Conservation (phyloP, 2,888 invertebrate species). For the Lutraria lutraria region DNA sequence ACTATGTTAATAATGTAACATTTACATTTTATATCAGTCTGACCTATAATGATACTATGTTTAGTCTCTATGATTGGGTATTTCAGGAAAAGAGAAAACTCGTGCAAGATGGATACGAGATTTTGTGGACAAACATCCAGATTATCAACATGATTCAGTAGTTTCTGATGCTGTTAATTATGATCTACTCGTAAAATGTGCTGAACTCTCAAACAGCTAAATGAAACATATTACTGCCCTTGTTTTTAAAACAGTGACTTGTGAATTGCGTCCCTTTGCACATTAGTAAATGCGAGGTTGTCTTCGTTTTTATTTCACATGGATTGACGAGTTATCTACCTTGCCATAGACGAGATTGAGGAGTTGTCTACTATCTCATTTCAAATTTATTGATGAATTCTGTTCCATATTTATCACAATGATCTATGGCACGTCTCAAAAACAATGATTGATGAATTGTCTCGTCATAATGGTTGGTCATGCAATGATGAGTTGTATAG, state of each 20-base stretch:
- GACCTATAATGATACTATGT: not conserved
- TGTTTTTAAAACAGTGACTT: too few relatives aligned
- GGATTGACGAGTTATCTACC: too few relatives aligned
- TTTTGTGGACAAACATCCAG: slow-evolving; percentile 94
- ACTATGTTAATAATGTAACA: not conserved
- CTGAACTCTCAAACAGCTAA: slow-evolving; percentile 61
- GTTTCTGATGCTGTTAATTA: slow-evolving; percentile 90
- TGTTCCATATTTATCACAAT: too few relatives aligned
- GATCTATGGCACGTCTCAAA: too few relatives aligned
- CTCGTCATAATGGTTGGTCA: too few relatives aligned
- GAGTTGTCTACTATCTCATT: not conserved
- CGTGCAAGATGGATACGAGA: slow-evolving; percentile 97
- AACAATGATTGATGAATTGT: too few relatives aligned
- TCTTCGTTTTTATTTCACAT: too few relatives aligned
- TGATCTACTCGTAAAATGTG: slow-evolving; percentile 78
- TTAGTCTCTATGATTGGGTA: not conserved
- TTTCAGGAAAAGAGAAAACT: slow-evolving; percentile 93
- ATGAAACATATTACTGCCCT: not conserved
- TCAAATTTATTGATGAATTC: not conserved
- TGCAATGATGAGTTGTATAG: too few relatives aligned
- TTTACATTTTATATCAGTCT: not conserved
- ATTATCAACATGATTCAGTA: slow-evolving; percentile 96
- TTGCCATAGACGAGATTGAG: too few relatives aligned
- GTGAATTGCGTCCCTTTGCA: too few relatives aligned
- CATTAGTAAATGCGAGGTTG: too few relatives aligned